Base-by-base conservation (phyloP, 2,113 vertebrate species). In the Corythaeola cristata region DNA sequence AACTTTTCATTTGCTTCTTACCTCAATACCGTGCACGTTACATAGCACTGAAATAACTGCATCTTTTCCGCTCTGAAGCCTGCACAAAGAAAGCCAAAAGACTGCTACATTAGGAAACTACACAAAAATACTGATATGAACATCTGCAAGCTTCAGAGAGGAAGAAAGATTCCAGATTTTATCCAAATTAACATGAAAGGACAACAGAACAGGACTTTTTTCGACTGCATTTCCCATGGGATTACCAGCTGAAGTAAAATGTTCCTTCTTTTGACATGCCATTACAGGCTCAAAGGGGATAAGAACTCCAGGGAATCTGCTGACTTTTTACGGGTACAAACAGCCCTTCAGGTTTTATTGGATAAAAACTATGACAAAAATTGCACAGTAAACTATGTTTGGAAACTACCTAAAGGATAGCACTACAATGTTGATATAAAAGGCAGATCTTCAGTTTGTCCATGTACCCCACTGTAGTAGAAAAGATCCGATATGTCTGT, bases 281-380 rank as follows among this genome's bases (percentile, higher is more conserved):
- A 85, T 52, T 71, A 50, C 58, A 86, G 92, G 80, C 39, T 77
- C 53, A 76, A 53, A 90, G 56, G 62, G 93, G 87, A 55, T 27
- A 83, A 67, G 59, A 75, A 91, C 83, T 92, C 83, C 28, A 69
- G 85, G 92, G 68, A 92, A 92, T 85, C 73, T 35, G 53, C 50
- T 93, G 93, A 62, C 68, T 67, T 28, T 39, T 93, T 92, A 88
- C 0, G 66, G 88, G 53, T 96, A 97, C 85, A 63, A 56, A 80
- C 56, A 97, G 90, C 96, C 93, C 82, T 97, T 94, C 18, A 85
- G 92, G 62, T 39, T 72, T 95, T 90, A 82, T 74, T 82, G 66
- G 52, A 78, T 87, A 78, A 94, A 71, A 53, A n/a, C 53, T 64
- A 77, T 19, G 84, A 80, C 68, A 95, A 88, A 55, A 68, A 94